Evolutionary conservation across 2,113 vertebrate genomes (phyloP).

Genomic region (Verasper variegatus): DNA sequence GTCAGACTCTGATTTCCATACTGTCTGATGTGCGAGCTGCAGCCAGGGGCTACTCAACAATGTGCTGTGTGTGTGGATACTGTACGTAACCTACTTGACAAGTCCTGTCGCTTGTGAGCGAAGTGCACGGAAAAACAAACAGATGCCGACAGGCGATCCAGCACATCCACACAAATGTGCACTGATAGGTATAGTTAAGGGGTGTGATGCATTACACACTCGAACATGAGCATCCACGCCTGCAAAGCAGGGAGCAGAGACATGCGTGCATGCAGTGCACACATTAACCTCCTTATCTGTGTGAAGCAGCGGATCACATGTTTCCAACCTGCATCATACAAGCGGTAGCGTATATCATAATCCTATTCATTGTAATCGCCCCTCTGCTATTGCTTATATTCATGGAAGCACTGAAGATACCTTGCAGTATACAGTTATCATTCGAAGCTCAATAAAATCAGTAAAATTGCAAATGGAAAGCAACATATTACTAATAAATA

Average conservation of each 20-base stretch:
- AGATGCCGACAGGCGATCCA: slow-evolving; percentile 32
- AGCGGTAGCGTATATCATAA: slow-evolving; percentile 8
- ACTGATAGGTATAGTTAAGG: slow-evolving; percentile 34
- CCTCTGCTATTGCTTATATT: background rate
- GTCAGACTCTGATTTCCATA: slow-evolving; percentile 73
- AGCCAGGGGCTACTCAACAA: slow-evolving; percentile 63
- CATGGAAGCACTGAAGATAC: too few relatives aligned
- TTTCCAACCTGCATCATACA: slow-evolving; percentile 7
- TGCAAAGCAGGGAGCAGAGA: background rate
- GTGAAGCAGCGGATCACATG: background rate
- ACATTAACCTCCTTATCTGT: background rate
- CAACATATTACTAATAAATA: background rate
- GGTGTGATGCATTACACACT: slow-evolving; percentile 1
- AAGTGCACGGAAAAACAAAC: slow-evolving; percentile 46
- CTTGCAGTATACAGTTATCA: slow-evolving; percentile 1
- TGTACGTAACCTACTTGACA: slow-evolving; percentile 67
- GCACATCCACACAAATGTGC: slow-evolving; percentile 29
- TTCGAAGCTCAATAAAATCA: slow-evolving; percentile 10
- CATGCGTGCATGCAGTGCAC: slow-evolving; percentile 4
- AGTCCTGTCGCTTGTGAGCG: slow-evolving; percentile 49
- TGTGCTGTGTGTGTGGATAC: slow-evolving; percentile 47
- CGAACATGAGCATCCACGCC: background rate
- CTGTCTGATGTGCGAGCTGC: slow-evolving; percentile 63
- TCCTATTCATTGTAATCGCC: slow-evolving; percentile 1
- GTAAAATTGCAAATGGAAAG: background rate